Base-by-base conservation (phyloP, 2,797 vertebrate genomes). In the Ctenopoma multispine region DNA sequence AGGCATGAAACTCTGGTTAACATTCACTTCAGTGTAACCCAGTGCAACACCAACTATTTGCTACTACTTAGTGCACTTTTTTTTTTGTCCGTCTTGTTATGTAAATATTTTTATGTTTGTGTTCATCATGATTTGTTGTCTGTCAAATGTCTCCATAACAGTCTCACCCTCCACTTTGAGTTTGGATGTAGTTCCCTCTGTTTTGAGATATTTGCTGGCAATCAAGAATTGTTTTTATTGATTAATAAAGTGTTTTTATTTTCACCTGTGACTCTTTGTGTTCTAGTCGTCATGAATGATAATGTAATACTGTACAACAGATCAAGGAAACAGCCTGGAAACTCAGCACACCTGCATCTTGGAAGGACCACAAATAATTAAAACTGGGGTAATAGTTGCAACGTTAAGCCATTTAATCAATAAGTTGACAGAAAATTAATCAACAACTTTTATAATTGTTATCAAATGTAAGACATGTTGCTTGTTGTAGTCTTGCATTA, bases 191-290 rank as follows among this genome's bases (percentile, higher is more conserved):
- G 87, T 91, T 89, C 82, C 83, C 79, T 44, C 41, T 81, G 83
- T 93, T 93, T 94, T 91, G 77, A 92, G 89, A 91, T 90, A 89
- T 94, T 93, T 94, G 92, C 93, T 94, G 94, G 94, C 95, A 95
- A 95, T 94, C 94, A 94, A 92, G 87, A 94, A 92, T 94, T 94
- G 92, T 95, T 95, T 94, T 94, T 95, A 92, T 94, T 91, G 86
- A 93, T 93, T 95, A 94, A 95, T 95, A 95, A 94, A 95, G 90
- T 92, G 92, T 90, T 92, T 94, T 94, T 93, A 92, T 94, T 95
- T 94, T 94, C 90, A 93, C 83, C 88, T 62, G 88, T 91, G 92
- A 92, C 85, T 90, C 80, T 75, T n/a, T 71, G 86, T 84, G 75
- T 65, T 84, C 73, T 88, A 20, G 86, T 78, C 56, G 69, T 85